Base-by-base conservation (phyloP, 2,888 invertebrate species). In the Dioctria linearis region DNA sequence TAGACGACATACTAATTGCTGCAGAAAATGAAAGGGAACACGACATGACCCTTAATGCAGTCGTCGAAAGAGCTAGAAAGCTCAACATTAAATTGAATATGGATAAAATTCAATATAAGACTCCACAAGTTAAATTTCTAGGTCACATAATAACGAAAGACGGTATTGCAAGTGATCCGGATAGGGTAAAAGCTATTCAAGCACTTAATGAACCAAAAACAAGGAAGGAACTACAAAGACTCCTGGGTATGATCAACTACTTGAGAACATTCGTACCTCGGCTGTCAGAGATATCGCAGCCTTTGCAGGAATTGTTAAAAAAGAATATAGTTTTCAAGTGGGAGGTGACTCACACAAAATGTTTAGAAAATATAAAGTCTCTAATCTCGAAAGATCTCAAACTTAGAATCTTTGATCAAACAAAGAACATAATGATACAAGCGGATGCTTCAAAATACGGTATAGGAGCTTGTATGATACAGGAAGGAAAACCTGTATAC, bases 161-260 rank as follows among this genome's bases (percentile, higher is more conserved):
- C 1, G 66, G 42, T 66, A 78, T 8, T 11, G 5, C 5, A n/a
- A 8, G 13, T 59, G 59, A 3, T 3, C 59, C 59, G 13, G 59
- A 59, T 5, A 59, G 82, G 39, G 76, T 80, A 5, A 71, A 71
- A 42, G 80, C 81, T 42, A 82, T 83, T 40, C 25, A 57, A 4
- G 61, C 82, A 9, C 51, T 83, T 8, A 63, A 79, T 63, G 51
- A 75, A 39, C 83, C 84, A 2, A 78, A 80, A 42, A 83, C 83
- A 67, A 83, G 83, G n/a, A 81, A 82, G 63, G 82, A 82, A 13
- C 61, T 85, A 5, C 75, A 82, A 66, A 81, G 57, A 76, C 46
- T 84, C n/a, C 59, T 84, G 39, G 84, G 83, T 5, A 82, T 84
- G 78, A 51, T 83, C n/a, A 85, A 83, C 51, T 85, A 83, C 73